Conservation (phyloP, 2,113 vertebrate genomes). For the Orycteropus afer region DNA sequence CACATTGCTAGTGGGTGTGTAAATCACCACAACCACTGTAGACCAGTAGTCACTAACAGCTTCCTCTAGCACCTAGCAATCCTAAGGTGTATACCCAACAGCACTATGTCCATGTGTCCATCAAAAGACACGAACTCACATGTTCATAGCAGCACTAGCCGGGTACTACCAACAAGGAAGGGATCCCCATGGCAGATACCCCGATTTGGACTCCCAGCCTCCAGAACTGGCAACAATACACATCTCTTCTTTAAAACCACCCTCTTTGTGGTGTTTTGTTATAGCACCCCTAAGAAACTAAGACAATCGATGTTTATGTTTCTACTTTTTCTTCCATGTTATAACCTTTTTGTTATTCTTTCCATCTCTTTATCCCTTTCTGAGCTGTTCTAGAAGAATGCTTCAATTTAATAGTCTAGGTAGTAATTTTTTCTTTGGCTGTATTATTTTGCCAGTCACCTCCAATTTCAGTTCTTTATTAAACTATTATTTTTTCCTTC, state of each 20-base stretch:
- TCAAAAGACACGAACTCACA: background rate
- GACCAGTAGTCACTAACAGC: no score
- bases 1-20: background rate
- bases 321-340: background rate
- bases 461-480: background rate
- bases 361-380: background rate
- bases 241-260: background rate
- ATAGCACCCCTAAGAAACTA: background rate
- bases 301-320: background rate
- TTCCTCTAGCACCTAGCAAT: no score
- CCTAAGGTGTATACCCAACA: no score
- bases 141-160: background rate
- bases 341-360: background rate
- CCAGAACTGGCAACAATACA: no score
- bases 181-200: background rate
- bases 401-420: background rate
- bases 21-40: background rate
- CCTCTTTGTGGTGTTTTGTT: no score
- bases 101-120: background rate
- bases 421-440: background rate
- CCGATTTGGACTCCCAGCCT: no score
- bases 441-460: background rate
- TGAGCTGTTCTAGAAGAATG: background rate
- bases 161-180: background rate
- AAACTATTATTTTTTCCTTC: background rate